Conservation (phyloP, 2,888 invertebrate species). For the Synanthedon myopaeformis region DNA sequence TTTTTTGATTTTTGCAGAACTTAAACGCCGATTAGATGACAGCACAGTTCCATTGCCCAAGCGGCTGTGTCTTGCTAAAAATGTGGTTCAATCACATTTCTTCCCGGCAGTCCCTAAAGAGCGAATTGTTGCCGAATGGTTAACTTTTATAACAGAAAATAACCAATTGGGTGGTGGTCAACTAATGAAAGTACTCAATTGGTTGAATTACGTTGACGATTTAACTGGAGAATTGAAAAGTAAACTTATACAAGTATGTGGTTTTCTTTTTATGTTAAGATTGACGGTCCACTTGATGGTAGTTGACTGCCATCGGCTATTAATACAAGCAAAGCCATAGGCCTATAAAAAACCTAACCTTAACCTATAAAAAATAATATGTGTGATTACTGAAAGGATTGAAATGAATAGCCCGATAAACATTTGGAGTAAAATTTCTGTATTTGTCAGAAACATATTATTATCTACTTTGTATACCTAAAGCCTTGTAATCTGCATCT, state of each 20-base stretch:
- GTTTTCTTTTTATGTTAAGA: too few relatives aligned
- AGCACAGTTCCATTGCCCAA: constrained; percentile 53
- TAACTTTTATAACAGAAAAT: constrained; percentile 31
- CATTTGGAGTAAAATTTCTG: too few relatives aligned
- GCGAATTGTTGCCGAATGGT: constrained; percentile 61
- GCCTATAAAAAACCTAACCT: too few relatives aligned
- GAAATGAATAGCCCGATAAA: too few relatives aligned
- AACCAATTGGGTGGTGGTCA: constrained; percentile 33
- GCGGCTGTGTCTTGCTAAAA: constrained; percentile 65
- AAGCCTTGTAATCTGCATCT: too few relatives aligned
- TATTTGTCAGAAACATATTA: too few relatives aligned
- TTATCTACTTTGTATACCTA: too few relatives aligned
- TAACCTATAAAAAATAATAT: too few relatives aligned
- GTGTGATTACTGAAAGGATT: too few relatives aligned
- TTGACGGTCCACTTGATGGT: too few relatives aligned
- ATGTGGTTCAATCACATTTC: constrained; percentile 56
- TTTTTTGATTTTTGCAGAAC: constrained; percentile 33
- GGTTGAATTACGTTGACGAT: constrained; percentile 38
- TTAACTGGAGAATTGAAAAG: constrained; percentile 44
- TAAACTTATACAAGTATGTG: constrained; percentile 44
- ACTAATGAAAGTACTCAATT: constrained; percentile 37
- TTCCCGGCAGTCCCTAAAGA: constrained; percentile 62
- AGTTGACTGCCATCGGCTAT: too few relatives aligned
- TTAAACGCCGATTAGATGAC: constrained; percentile 55
- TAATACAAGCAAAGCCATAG: too few relatives aligned